Base-by-base conservation (phyloP, 2,888 invertebrate genomes). In the Drosophila subsilvestris region DNA sequence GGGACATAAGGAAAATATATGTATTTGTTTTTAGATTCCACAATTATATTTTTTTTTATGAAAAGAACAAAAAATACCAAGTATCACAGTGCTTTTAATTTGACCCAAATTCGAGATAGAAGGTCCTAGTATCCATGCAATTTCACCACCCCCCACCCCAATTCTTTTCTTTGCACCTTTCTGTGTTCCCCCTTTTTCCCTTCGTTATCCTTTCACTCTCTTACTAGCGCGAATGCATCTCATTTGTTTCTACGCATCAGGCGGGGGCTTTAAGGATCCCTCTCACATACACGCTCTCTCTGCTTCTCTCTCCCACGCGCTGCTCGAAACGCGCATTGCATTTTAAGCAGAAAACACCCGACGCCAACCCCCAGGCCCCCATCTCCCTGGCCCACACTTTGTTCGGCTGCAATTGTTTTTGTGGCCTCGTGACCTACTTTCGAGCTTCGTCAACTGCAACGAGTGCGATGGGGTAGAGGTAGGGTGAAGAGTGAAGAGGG, bases 381-480 rank as follows among this genome's bases (percentile, higher is more conserved):
- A n/a, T 29, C 37, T 14, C 20, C 0, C 48, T 47, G 6, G 12
- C 53, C 42, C 53, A n/a, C 61, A 56, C 51, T 66, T 45, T 17
- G 47, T 18, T 22, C 74, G 75, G 79, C 71, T 86, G 82, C 76
- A 86, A 78, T 81, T 86, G 79, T 83, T 89, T 79, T 90, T 88
- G 81, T 86, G 90, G 89, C 90, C 90, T 86, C 87, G 79, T 89
- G 90, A 90, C 89, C 89, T 67, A 90, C 79, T 88, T 89, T 80
- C 65, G 53, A 75, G 82, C 85, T 80, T 80, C 81, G 88, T 80
- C 77, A 77, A 84, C 88, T 86, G 86, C 88, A 88, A 76, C 86
- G 88, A 78, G 69, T 62, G 50, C 72, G 56, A 42, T 25, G 47
- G 2, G 48, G 53, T 47, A 22, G 42, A 6, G 55, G 20, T 37